Conservation (phyloP, 2,113 vertebrate genomes). For the Chaenocephalus aceratus region DNA sequence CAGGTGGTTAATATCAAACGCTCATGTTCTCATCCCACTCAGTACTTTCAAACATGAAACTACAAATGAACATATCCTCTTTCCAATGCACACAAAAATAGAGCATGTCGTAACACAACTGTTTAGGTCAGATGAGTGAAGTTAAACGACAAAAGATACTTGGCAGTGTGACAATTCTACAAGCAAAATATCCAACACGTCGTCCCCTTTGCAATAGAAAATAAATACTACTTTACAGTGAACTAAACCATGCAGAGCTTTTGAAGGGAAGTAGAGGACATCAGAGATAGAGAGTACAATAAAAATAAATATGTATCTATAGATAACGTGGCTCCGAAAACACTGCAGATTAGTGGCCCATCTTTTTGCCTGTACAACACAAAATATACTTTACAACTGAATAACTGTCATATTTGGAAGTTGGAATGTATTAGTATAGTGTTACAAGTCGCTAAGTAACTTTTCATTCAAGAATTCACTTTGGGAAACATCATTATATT, state of each 20-base stretch:
- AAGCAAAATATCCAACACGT: constrained; percentile 33
- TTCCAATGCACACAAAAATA: constrained; percentile 37
- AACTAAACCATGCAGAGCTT: constrained; percentile 69
- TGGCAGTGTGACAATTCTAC: constrained; percentile 41
- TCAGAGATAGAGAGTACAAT: constrained; percentile 8
- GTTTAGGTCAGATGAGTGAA: constrained; percentile 37
- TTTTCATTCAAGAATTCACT: constrained; percentile 61
- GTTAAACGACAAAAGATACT: constrained; percentile 28
- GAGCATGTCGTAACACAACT: constrained; percentile 32
- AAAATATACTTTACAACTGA: constrained; percentile 56
- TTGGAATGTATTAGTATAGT: constrained; percentile 71
- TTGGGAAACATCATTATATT: constrained; percentile 64
- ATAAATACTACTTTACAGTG: constrained; percentile 54
- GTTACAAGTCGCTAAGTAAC: constrained; percentile 48
- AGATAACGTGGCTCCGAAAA: constrained; percentile 45
- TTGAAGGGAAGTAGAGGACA: constrained; percentile 44
- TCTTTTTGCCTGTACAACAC: constrained; percentile 67
- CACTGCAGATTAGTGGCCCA: constrained; percentile 45
- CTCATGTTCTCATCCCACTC: constrained; percentile 37
- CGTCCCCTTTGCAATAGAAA: constrained; percentile 28
- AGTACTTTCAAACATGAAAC: constrained; percentile 35
- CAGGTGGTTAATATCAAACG: constrained; percentile 60
- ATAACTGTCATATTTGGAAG: constrained; percentile 52
- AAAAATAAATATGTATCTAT: constrained; percentile 20
- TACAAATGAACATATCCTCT: constrained; percentile 35